A percentile compares a stretch with the other conserved stretches of the same genome.
Conservation (phyloP, 2,888 invertebrate species). For the Caenorhabditis sinica region DNA sequence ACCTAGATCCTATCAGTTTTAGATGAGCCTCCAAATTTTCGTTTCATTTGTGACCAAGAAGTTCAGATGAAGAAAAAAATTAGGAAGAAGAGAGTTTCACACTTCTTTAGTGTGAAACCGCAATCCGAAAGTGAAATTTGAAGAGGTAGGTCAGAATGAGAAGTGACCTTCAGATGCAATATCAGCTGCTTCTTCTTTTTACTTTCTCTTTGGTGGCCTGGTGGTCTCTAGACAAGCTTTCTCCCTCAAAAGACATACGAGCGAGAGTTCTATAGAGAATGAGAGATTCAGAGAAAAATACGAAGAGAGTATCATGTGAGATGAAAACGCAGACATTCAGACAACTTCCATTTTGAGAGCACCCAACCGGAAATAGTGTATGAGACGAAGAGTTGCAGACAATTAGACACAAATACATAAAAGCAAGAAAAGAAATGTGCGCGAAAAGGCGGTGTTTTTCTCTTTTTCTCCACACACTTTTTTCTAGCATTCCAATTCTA, state of each 20-base stretch:
- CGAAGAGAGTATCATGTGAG: constrained; percentile 30
- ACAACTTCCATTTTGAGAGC: constrained; percentile 38
- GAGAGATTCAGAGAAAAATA: constrained; percentile 38
- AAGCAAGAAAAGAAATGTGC: constrained; percentile 20
- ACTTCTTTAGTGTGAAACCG: constrained; percentile 9
- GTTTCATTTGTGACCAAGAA: not conserved
- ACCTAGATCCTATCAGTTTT: not conserved
- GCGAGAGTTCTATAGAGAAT: constrained; percentile 77
- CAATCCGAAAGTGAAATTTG: constrained; percentile 19
- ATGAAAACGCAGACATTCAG: constrained; percentile 21
- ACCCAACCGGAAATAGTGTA: constrained; percentile 20
- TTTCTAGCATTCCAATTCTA: constrained; percentile 34
- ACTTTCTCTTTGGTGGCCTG: constrained; percentile 36
- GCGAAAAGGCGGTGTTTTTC: constrained; percentile 38
- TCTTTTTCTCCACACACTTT: not conserved
- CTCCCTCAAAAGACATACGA: constrained; percentile 17
- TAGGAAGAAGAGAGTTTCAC: not conserved
- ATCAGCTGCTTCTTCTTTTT: constrained; percentile 46
- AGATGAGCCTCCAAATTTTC: not conserved
- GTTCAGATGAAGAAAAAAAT: not conserved
- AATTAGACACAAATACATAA: constrained; percentile 34
- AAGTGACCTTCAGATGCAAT: constrained; percentile 37
- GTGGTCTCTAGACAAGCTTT: constrained; percentile 41
- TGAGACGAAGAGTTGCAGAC: constrained; percentile 18
- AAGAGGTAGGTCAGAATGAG: constrained; percentile 13